Conservation (phyloP, 2,888 invertebrate genomes). For the Gisinianus flammeolus region DNA sequence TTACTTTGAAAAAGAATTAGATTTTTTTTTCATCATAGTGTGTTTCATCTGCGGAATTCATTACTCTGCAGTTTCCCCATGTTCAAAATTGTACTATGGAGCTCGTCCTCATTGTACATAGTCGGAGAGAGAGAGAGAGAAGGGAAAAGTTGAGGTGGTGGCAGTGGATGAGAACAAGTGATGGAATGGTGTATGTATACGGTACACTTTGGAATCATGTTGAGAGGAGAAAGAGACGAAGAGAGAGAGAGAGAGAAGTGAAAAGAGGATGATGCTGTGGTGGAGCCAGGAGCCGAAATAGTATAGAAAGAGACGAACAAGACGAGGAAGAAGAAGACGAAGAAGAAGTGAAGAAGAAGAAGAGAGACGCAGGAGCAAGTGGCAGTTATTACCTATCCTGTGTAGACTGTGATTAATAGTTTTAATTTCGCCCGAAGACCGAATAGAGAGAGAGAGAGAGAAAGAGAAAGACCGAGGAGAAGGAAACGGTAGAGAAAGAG, state of each 20-base stretch:
- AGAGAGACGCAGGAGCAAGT: slow-evolving; percentile 46
- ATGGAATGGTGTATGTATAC: background rate
- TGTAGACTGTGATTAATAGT: slow-evolving; percentile 59
- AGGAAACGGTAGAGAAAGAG: background rate
- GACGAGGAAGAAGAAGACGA: slow-evolving; percentile 20
- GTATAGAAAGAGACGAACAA: background rate
- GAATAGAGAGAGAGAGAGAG: background rate
- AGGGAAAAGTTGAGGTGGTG: background rate
- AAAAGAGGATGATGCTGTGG: slow-evolving; percentile 24
- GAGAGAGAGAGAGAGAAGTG: background rate
- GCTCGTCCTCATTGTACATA: too few relatives aligned
- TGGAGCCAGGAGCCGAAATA: background rate
- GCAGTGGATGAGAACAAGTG: background rate
- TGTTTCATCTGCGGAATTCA: too few relatives aligned
- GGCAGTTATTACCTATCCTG: slow-evolving; percentile 56
- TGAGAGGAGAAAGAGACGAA: background rate
- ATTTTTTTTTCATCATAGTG: too few relatives aligned
- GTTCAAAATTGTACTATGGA: background rate
- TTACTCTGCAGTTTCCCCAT: background rate
- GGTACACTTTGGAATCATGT: background rate
- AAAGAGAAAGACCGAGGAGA: background rate
- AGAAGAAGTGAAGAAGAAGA: slow-evolving; percentile 14
- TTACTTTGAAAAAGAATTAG: too few relatives aligned
- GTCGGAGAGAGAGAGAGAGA: too few relatives aligned
- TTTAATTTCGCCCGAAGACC: slow-evolving; percentile 48